A percentile compares a stretch with the other conserved stretches of the same genome.
Evolutionary conservation across 1,140 invertebrate genomes (phyloP).

Genomic region (Bombus affinis): DNA sequence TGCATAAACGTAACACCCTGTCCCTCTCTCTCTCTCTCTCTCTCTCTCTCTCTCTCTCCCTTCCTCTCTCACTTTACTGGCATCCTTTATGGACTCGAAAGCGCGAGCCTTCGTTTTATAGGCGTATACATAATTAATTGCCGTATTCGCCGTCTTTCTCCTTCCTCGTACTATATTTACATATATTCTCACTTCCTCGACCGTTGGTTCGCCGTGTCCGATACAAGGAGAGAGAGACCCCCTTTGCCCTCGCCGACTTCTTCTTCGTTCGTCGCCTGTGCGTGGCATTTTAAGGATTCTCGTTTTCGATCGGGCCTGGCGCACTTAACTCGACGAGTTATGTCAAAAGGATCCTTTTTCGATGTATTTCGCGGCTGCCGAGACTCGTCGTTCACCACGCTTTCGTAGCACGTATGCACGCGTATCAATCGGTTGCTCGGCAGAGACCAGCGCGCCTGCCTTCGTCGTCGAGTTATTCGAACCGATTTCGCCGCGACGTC

Average conservation of each 20-base stretch:
- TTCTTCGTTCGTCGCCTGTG: constrained; percentile 6
- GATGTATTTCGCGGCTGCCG: neutral
- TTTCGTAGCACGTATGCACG: no score
- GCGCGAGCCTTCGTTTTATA: constrained; percentile 66
- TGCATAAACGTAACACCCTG: constrained; percentile 61
- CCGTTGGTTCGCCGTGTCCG: constrained; percentile 18
- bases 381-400: neutral
- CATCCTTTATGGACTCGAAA: constrained; percentile 67
- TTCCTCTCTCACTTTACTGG: neutral
- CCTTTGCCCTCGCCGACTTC: constrained; percentile 35
- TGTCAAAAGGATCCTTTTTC: neutral
- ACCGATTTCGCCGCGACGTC: neutral
- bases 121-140: constrained; percentile 72
- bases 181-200: constrained; percentile 53
- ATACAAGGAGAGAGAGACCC: constrained; percentile 37
- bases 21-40: neutral
- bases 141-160: constrained; percentile 42
- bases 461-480: neutral
- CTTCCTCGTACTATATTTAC: constrained; percentile 41
- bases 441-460: no score
- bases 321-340: constrained; percentile 6
- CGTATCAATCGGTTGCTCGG: neutral
- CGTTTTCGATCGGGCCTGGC: constrained; percentile 5
- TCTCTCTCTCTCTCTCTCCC: neutral
- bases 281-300: constrained; percentile 37